These are phyloP conservation scores for Frieseomelitta varia DNA, from an alignment of 1,140 invertebrate species.

Conservation along the genomic window DNA sequence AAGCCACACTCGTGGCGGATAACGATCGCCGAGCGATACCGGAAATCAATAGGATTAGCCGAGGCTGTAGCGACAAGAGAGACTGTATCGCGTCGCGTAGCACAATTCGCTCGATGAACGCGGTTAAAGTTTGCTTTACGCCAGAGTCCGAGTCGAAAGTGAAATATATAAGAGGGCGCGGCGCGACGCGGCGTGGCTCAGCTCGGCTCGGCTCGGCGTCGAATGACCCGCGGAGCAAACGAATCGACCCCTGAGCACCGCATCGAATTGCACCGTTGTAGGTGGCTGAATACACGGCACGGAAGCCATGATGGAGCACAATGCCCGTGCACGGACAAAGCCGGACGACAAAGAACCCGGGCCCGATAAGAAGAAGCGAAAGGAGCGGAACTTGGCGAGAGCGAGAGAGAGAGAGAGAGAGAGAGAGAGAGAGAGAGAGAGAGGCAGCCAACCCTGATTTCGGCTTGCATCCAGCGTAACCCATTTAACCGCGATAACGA, in stretches of 20 bases:
- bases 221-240: slow-evolving; percentile 26
- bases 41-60: background rate
- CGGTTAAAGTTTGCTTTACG: slow-evolving; percentile 27
- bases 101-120: background rate
- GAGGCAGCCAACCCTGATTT: slow-evolving; percentile 36
- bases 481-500: slow-evolving; percentile 74
- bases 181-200: background rate
- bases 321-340: slow-evolving; percentile 57
- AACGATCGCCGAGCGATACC: background rate
- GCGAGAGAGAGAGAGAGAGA: background rate
- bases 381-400: background rate
- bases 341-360: slow-evolving; percentile 55
- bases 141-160: slow-evolving; percentile 13
- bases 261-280: background rate
- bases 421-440: background rate
- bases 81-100: too few species aligned
- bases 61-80: background rate
- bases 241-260: slow-evolving; percentile 47
- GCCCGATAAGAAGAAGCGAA: slow-evolving; percentile 64
- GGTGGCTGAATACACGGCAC: slow-evolving; percentile 15
- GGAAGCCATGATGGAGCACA: slow-evolving; percentile 31
- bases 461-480: slow-evolving; percentile 58
- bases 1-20: background rate
- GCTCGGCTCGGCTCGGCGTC: background rate
- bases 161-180: slow-evolving; percentile 40